Conservation (phyloP, 2,888 invertebrate genomes). For the Conchocele bisecta region DNA sequence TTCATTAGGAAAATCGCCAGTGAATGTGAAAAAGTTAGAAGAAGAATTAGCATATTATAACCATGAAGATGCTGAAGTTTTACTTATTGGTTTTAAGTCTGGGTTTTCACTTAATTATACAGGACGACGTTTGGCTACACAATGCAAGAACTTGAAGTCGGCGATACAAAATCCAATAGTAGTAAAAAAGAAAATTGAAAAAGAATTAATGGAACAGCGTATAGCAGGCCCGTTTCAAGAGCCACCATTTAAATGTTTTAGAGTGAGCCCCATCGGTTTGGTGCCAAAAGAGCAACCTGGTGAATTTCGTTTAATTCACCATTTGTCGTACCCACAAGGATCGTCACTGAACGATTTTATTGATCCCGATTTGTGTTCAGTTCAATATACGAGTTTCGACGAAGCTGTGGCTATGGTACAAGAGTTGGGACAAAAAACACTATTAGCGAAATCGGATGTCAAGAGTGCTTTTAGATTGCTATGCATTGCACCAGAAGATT, state of each 20-base stretch:
- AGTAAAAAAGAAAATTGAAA: conserved; percentile 17
- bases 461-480: conserved; percentile 25
- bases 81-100: conserved; percentile 13
- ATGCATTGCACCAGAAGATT: conserved; percentile 15
- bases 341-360: conserved; percentile 33
- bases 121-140: conserved; percentile 8
- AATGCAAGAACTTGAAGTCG: conserved; percentile 28
- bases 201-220: conserved; percentile 35
- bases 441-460: conserved; percentile 17
- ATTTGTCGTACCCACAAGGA: conserved; percentile 32
- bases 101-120: conserved; percentile 19
- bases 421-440: conserved; percentile 14
- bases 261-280: conserved; percentile 34
- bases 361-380: conserved; percentile 18
- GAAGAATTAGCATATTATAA: too few species aligned
- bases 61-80: too few species aligned
- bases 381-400: conserved; percentile 37
- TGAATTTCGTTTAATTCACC: conserved; percentile 43
- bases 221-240: conserved; percentile 27
- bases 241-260: conserved; percentile 13
- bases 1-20: not conserved
- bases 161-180: not conserved
- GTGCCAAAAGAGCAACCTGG: conserved; percentile 37
- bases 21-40: too few species aligned
- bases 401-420: conserved; percentile 36